phyloP scores from a whole-genome alignment of 2,888 invertebrate species.

The Ochlodes sylvanus region DNA sequence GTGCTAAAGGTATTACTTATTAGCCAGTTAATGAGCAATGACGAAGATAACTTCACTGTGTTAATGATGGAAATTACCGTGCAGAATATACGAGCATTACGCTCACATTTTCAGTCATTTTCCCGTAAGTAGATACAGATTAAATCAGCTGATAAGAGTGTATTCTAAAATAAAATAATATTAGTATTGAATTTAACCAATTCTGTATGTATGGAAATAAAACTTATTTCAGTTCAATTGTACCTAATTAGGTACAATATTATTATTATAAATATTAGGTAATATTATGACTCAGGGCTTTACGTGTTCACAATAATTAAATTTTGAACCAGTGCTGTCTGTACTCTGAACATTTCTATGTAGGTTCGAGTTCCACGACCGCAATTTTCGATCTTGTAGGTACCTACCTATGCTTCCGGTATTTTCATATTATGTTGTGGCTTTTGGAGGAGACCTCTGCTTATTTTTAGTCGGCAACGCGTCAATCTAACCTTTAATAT shows the following conservation, averaged over 20 bases:
- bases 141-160: neutral
- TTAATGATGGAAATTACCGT: neutral
- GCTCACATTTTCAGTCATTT: slow-evolving; percentile 1
- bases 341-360: neutral
- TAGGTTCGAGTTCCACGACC: too few species aligned
- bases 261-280: too few species aligned
- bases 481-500: too few species aligned
- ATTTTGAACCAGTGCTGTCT: slow-evolving; percentile 1
- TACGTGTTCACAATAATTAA: slow-evolving; percentile 11
- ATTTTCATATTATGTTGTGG: neutral
- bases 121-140: neutral
- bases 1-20: neutral
- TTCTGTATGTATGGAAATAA: neutral
- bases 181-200: neutral
- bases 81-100: neutral
- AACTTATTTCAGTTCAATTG: neutral
- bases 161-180: neutral
- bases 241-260: too few species aligned
- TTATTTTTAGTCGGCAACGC: too few species aligned
- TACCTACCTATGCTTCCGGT: neutral
- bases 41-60: slow-evolving; percentile 18
- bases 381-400: too few species aligned
- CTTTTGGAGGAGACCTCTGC: too few species aligned
- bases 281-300: neutral
- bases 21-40: slow-evolving; percentile 23